Base-by-base conservation (phyloP, 2,113 vertebrate genomes). In the Capreolus pygargus region DNA sequence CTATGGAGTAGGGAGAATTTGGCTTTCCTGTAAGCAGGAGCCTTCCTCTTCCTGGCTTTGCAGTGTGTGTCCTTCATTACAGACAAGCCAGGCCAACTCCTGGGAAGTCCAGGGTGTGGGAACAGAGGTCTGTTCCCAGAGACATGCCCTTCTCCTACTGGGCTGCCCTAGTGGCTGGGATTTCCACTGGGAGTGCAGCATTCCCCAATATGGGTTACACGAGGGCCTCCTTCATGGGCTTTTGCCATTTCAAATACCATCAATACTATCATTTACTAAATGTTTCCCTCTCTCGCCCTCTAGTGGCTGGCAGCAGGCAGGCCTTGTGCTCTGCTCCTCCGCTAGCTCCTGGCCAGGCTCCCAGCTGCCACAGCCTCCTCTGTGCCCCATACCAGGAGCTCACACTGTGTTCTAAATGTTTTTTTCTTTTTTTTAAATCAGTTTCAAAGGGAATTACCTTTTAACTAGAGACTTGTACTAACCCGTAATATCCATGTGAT, bases 351-450 rank as follows among this genome's bases (percentile, higher is more conserved):
- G 57, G 81, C 84, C 84, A 87, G 64, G 28, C 82, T 97, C 74
- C 86, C 58, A 13, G 93, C 84, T 4, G 19, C 94, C 82, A 25
- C 25, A 93, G 93, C 91, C 95, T 93, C 50, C 96, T 87, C 95
- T 70, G 86, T 97, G 88, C 83, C 94, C 98, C 95, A 79, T 98
- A 97, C 98, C 98, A 96, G 98, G 97, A 96, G 97, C 93, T 95
- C 88, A 86, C 81, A 33, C 95, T 98, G 98, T 98, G 98, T 97
- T 99, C 67, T 74, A 74, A 74, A 70, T 39, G n/a, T 21, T 36
- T 70, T 70, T 21, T 67, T 6, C 39, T 39, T 61, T 58, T 36
- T 70, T 70, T 36, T 1, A 0, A 82, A 47, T 67, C 83, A 33
- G 61, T 88, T 94, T 78, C 54, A 95, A 60, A 81, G 5, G 36